Conservation (phyloP, 2,113 vertebrate genomes). For the Sebastes schlegelii region DNA sequence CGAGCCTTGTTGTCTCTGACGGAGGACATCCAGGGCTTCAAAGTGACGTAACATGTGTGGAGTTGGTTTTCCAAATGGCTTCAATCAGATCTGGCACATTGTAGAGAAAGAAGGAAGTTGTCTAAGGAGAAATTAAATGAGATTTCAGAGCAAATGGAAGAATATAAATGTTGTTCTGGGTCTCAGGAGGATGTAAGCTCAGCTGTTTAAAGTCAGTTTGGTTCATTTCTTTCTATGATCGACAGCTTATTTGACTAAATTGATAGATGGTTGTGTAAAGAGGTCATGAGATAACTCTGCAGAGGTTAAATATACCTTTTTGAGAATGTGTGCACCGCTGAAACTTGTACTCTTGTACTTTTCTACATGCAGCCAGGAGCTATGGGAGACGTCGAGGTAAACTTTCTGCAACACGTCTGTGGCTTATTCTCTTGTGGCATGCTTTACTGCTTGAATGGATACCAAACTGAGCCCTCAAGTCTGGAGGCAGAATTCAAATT, state of each 20-base stretch:
- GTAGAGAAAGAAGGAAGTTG: neutral
- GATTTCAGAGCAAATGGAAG: neutral
- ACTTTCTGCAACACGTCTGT: conserved; percentile 56
- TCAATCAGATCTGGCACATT: neutral
- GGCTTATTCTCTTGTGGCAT: conserved; percentile 53
- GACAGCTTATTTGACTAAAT: neutral
- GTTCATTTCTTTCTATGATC: neutral
- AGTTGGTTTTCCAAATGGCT: neutral
- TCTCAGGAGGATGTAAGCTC: conserved; percentile 12
- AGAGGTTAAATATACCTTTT: conserved; percentile 8
- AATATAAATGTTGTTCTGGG: neutral
- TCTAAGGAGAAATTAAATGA: neutral
- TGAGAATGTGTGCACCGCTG: conserved; percentile 72
- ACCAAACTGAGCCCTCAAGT: conserved; percentile 39
- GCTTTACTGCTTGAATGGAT: conserved; percentile 41
- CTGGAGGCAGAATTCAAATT: neutral
- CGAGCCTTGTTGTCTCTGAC: conserved; percentile 1
- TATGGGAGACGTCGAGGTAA: conserved; percentile 99
- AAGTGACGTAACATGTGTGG: conserved; percentile 27
- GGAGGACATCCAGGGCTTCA: conserved; percentile 22
- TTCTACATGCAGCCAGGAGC: conserved; percentile 99
- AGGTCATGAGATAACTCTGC: neutral
- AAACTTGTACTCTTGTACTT: conserved; percentile 87
- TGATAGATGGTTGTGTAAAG: neutral
- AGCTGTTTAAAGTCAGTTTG: too few species aligned